phyloP scores from a whole-genome alignment of 2,888 invertebrate genomes.

The Julus scanicus region DNA sequence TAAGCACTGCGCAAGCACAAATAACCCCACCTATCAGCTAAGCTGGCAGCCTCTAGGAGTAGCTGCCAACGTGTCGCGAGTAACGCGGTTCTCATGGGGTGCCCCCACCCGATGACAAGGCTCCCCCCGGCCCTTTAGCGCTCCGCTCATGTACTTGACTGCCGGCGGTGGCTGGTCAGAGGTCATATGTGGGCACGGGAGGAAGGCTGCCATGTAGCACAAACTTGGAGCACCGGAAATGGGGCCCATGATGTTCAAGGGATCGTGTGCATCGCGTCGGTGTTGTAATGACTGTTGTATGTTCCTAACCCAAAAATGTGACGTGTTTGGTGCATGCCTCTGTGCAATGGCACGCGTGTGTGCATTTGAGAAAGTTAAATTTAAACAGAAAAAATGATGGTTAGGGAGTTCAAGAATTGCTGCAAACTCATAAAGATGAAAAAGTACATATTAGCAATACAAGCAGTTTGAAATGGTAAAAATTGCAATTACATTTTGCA shows the following conservation, averaged over 20 bases:
- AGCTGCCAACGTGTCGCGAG: slow-evolving; percentile 1
- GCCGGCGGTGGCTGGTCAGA: not conserved
- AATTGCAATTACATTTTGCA: too few relatives aligned
- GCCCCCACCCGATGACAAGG: not conserved
- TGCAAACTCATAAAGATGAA: not conserved
- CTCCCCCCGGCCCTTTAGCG: not conserved
- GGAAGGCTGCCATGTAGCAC: not conserved
- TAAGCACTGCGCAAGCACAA: too few relatives aligned
- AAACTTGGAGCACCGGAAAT: not conserved
- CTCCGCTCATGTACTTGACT: not conserved
- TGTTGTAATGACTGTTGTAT: not conserved
- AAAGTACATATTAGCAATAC: not conserved
- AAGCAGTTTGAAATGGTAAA: too few relatives aligned
- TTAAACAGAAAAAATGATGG: not conserved
- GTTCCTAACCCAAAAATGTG: not conserved
- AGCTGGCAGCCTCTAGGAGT: not conserved
- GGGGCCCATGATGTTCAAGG: not conserved
- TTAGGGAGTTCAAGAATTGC: not conserved
- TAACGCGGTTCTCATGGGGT: not conserved
- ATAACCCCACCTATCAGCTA: not conserved
- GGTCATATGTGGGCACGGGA: not conserved
- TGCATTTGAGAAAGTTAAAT: not conserved
- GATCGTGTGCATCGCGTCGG: not conserved
- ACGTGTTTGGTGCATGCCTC: not conserved
- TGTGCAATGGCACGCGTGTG: slow-evolving; percentile 22